Base-by-base conservation (phyloP, 1,140 invertebrate genomes). In the Diabrotica virgifera region DNA sequence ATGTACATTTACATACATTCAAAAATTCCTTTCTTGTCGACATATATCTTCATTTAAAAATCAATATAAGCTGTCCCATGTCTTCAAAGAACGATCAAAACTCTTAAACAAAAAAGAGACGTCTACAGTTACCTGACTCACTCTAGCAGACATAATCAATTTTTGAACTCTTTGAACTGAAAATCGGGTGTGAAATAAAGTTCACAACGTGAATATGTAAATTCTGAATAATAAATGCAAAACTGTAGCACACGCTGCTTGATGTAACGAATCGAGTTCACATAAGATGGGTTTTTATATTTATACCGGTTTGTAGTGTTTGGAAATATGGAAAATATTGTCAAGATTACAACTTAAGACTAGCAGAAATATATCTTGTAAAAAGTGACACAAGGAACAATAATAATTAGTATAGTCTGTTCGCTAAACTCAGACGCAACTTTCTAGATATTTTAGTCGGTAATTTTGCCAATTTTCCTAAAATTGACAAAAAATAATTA, bases 201-300 rank as follows among this genome's bases (percentile, higher is more conserved):
- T 46, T 46, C 40, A 46, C 40, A 8, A 46, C 8, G 40, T 46
- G 40, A 46, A 46, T 46, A 46, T 46, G 40, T 46, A 46, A 46
- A 46, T 46, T 46, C n/a, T 46, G n/a, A 46, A 46, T 46, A 46
- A 46, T 46, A 46, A 46, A 46, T 46, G n/a, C 40, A 46, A 46
- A 46, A 46, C 40, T 46, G 40, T 46, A 46, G 40, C 40, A 46
- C 40, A 46, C 40, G 40, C 40, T 46, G 40, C n/a, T 10, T 46
- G 40, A 10, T n/a, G 40, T 46, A n/a, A 10, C 40, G 40, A 46
- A 46, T 46, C 6, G 40, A 46, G 40, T 46, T 46, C 40, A 46
- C 40, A 46, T n/a, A n/a, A 5, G n/a, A 46, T 46, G 8, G n/a
- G 8, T 46, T 46, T 46, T 46, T 46, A n/a, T n/a, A 8, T 46